A percentile compares a stretch with the other conserved stretches of the same genome.
phyloP scores from a whole-genome alignment of 1,140 invertebrate genomes.

The Sycophila sp. region DNA sequence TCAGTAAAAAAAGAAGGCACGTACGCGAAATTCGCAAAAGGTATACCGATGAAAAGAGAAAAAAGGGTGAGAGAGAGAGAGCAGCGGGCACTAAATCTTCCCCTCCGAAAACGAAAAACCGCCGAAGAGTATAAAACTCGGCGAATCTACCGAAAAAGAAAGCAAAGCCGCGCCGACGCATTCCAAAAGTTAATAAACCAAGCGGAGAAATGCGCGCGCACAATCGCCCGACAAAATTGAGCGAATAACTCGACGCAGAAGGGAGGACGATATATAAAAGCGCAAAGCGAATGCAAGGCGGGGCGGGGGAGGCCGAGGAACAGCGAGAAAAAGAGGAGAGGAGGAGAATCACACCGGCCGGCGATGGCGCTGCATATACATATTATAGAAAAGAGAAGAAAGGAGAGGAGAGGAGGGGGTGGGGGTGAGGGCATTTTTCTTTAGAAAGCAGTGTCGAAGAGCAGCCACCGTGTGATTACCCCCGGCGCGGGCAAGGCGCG shows the following conservation, averaged over 20 bases:
- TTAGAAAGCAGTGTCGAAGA: conserved; percentile 52
- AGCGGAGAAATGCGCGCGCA: conserved; percentile 21
- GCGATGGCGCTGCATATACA: conserved; percentile 31
- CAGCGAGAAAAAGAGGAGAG: neutral
- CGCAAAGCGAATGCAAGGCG: conserved; percentile 16
- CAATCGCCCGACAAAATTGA: conserved; percentile 33
- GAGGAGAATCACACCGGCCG: conserved; percentile 21
- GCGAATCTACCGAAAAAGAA: conserved; percentile 30
- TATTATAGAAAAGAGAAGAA: conserved; percentile 36
- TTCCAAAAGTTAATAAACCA: conserved; percentile 37
- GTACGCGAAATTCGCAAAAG: neutral
- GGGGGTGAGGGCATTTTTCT: conserved; percentile 31
- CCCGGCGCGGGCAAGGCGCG: conserved; percentile 40
- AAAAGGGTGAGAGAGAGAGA: neutral
- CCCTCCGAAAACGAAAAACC: neutral
- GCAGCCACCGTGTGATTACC: conserved; percentile 67
- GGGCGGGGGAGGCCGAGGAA: neutral
- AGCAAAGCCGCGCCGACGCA: conserved; percentile 10
- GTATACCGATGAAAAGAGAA: neutral
- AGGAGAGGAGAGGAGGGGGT: conserved; percentile 35
- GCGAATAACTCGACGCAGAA: conserved; percentile 20
- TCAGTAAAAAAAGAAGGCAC: neutral
- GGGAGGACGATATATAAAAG: conserved; percentile 26
- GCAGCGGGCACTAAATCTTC: conserved; percentile 10
- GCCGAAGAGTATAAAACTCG: neutral